Base-by-base conservation (phyloP, 2,888 invertebrate genomes). In the Lithophane ornitopus region DNA sequence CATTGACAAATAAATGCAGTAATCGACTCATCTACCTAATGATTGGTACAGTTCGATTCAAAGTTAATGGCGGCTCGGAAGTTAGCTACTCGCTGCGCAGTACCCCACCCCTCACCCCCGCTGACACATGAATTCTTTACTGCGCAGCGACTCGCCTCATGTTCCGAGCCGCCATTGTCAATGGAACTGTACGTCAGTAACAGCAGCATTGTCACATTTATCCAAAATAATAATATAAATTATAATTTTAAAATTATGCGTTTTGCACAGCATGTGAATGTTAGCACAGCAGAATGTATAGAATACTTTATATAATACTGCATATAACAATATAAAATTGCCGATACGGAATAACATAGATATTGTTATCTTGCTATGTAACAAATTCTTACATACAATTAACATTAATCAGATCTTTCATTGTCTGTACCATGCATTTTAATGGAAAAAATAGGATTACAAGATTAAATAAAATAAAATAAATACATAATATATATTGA, bases 1-100 rank as follows among this genome's bases (percentile, higher is more conserved):
- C 89, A 82, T 81, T 76, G 63, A 75, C 67, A 74, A 79, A 77
- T 74, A 78, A 87, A 86, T 82, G 76, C 80, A 78, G 41, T 49
- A 54, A 74, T 80, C 46, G 19, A 49, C 59, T 69, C 63, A 46
- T 12, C 49, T 61, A 69, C 11, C 62, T 54, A 46, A 41, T 14
- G 54, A 66, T 44, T 49, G 46, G 46, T 49, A 34, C 6, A 34
- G 6, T 34, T 3, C 34, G 34, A 34, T 34, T 34, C 34, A 34
- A 34, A 34, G 6, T 34, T 34, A 34, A 34, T 34, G 34, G 6
- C 34, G 34, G 34, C 34, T 6, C 34, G 34, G 34, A 34, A 34
- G 34, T 34, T 34, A 34, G 6, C 34, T 6, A 34, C 34, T 34
- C 34, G 34, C 34, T 34, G 34, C 34, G 34, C 34, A 34, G 34